Base-by-base conservation (phyloP, 92 coral and sea anemone species). In the Actinostola sp. region DNA sequence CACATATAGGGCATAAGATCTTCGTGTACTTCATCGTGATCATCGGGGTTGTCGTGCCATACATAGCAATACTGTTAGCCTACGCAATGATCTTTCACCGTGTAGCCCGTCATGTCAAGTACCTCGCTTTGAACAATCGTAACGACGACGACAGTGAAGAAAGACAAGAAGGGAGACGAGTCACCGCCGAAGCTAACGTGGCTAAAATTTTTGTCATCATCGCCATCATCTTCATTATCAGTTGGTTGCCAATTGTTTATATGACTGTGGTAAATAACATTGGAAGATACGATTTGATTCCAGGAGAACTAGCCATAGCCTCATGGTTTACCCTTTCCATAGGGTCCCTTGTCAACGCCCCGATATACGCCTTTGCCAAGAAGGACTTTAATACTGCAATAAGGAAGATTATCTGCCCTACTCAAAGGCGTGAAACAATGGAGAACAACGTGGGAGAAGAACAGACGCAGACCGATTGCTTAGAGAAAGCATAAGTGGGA, bases 311-410 rank as follows among this genome's bases (percentile, higher is more conserved):
- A 50, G 54, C 75, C 16, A 70, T 25, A 4, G 73, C 49, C 17
- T 84, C 89, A 3, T 84, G 89, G 89, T 66, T 78, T 14, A 84
- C 89, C 1, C 81, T 84, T 3, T 78, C 89, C 9, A 31, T 84
- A 3, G 85, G 89, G 6, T 71, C 64, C 23, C 66, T 84, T 8
- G 16, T 84, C 38, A 78, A 84, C n/a, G 84, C 89, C 0, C 89
- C 85, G 6, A 49, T 84, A 17, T 84, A 84, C 48, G 89, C 89
- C 0, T 78, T 79, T 55, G 50, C 61, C 10, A 84, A 84, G 63
- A 62, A 56, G 29, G 89, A 84, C 61, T 78, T 84, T 54, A 69
- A 69, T 28, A 61, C 45, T 24, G 81, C 69, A 21, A 23, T 83
- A 27, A 63, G 27, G n/a, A 70, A 53, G 28, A 65, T 54, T 3